Percentiles rank a stretch among this genome's conserved stretches.
Conservation (phyloP, 2,888 invertebrate species). For the Ceriagrion tenellum region DNA sequence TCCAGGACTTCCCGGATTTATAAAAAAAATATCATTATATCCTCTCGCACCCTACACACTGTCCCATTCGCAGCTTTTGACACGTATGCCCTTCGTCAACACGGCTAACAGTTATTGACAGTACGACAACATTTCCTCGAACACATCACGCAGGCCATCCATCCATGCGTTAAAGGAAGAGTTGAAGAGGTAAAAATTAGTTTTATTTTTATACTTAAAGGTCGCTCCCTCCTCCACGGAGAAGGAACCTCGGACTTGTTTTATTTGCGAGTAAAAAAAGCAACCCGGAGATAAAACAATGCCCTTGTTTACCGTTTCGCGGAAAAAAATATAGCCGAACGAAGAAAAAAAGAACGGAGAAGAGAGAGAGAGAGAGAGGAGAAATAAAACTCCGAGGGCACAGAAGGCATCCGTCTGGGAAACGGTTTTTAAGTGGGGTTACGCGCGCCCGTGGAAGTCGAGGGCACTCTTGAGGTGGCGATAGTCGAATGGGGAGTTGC, state of each 20-base stretch:
- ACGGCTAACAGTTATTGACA: neutral
- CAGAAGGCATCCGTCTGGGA: slow-evolving; percentile 35
- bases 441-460: neutral
- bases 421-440: slow-evolving; percentile 47
- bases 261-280: neutral
- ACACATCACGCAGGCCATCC: neutral
- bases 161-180: neutral
- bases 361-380: too few relatives aligned
- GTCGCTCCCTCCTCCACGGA: neutral
- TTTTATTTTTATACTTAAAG: slow-evolving; percentile 19
- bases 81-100: neutral
- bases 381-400: neutral
- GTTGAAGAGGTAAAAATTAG: neutral
- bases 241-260: neutral
- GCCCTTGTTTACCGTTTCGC: slow-evolving; percentile 35
- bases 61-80: neutral
- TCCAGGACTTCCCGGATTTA: neutral
- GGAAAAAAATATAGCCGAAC: neutral
- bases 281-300: slow-evolving; percentile 37
- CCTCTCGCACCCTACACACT: neutral
- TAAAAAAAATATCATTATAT: neutral
- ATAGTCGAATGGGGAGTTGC: neutral
- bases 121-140: neutral
- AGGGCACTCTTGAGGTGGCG: neutral
- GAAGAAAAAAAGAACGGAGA: neutral